Evolutionary conservation across 2,797 vertebrate species (phyloP).

Genomic region (Octomys mimax): DNA sequence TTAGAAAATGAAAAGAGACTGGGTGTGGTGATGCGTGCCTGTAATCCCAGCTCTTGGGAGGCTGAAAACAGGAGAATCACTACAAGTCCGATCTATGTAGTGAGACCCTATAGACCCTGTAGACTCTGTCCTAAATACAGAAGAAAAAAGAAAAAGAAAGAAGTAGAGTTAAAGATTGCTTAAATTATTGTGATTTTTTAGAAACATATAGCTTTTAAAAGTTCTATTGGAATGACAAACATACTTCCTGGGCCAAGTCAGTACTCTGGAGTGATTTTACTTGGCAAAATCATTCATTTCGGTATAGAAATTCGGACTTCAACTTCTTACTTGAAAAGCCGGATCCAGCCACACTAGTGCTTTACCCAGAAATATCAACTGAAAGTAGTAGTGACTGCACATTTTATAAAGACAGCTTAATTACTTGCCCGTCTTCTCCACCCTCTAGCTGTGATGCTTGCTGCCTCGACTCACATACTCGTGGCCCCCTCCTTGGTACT

Average conservation of each 20-base stretch:
- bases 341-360: neutral
- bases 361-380: constrained; percentile 28
- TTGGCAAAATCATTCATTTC: constrained; percentile 36
- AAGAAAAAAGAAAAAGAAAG: neutral
- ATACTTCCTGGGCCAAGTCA: neutral
- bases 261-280: neutral
- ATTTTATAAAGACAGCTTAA: constrained; percentile 25
- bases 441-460: neutral
- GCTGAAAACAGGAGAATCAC: no score
- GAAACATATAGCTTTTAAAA: neutral
- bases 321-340: constrained; percentile 61
- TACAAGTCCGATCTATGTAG: no score
- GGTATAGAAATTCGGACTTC: constrained; percentile 36
- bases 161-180: neutral
- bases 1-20: neutral
- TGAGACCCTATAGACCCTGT: no score
- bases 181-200: neutral
- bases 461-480: constrained; percentile 9
- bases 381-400: neutral
- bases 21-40: no score
- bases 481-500: neutral
- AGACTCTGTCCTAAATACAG: no score
- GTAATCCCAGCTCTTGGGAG: no score
- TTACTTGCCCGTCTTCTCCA: neutral
- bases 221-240: neutral